These are phyloP conservation scores for Furcula furcula DNA, from an alignment of 2,888 invertebrate genomes.

Conservation along the genomic window DNA sequence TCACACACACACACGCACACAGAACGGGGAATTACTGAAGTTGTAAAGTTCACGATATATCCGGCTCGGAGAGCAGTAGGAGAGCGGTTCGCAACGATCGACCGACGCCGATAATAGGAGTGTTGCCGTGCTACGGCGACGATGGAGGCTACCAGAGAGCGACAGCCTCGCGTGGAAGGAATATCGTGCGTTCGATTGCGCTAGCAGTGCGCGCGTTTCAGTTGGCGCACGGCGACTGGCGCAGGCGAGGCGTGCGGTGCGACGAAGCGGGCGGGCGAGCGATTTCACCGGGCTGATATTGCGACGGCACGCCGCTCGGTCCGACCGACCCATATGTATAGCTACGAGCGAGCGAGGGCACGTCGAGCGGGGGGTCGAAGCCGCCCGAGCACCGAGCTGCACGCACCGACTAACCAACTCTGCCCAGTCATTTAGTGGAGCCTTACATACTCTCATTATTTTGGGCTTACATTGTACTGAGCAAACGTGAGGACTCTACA, in stretches of 20 bases:
- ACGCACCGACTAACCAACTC: constrained; percentile 64
- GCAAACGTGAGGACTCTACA: no score
- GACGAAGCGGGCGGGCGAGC: constrained; percentile 77
- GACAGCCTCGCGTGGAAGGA: constrained; percentile 60
- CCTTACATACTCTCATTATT: no score
- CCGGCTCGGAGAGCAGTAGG: constrained; percentile 33
- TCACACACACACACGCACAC: constrained; percentile 51
- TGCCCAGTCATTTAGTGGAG: constrained; percentile 58
- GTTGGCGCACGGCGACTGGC: constrained; percentile 81
- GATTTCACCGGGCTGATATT: constrained; percentile 81
- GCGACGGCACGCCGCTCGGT: constrained; percentile 74
- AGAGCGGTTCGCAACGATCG: constrained; percentile 46
- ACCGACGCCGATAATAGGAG: constrained; percentile 48
- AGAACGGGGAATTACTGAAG: constrained; percentile 33
- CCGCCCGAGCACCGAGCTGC: constrained; percentile 51
- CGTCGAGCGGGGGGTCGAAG: constrained; percentile 68
- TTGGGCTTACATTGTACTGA: constrained; percentile 47
- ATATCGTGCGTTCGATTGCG: constrained; percentile 73
- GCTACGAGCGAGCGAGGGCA: constrained; percentile 68
- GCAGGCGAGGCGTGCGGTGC: constrained; percentile 77
- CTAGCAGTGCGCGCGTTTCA: constrained; percentile 80
- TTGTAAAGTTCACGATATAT: constrained; percentile 36
- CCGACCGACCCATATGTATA: constrained; percentile 75
- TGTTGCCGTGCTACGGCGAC: constrained; percentile 40
- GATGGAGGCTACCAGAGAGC: constrained; percentile 53